Percentiles rank a stretch among this genome's conserved stretches.
These are phyloP conservation scores for Gadopsis bispinosus DNA, from an alignment of 2,797 vertebrate species.

Conservation along the genomic window DNA sequence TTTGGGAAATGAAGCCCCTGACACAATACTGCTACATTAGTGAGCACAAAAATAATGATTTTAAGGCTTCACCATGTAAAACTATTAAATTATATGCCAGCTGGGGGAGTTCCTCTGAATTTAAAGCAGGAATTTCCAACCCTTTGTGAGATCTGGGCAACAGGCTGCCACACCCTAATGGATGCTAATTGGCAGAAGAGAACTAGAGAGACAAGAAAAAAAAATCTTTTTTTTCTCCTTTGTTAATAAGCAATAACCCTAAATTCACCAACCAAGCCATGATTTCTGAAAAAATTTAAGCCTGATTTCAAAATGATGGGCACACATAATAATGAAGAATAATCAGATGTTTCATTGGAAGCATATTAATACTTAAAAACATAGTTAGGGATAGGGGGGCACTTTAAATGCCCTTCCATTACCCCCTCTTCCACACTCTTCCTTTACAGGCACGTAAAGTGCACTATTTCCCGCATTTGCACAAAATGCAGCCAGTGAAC, in stretches of 20 bases:
- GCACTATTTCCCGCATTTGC: background rate
- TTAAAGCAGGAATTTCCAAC: slow-evolving; percentile 3
- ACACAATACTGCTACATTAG: slow-evolving; percentile 2
- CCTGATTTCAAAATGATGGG: background rate
- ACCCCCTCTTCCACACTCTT: background rate
- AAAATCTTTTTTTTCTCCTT: background rate
- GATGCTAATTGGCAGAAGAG: background rate
- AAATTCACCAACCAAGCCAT: background rate
- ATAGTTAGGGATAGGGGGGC: background rate
- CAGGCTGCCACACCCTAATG: background rate
- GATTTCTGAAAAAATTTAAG: background rate
- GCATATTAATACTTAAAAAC: too few relatives aligned
- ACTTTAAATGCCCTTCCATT: background rate
- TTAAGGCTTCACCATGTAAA: slow-evolving; percentile 16
- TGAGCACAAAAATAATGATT: background rate
- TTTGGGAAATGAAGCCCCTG: background rate
- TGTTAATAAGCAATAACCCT: background rate
- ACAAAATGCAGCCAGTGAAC: background rate
- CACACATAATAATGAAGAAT: too few relatives aligned
- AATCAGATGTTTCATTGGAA: too few relatives aligned
- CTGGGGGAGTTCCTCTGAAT: slow-evolving; percentile 14
- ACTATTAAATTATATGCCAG: slow-evolving; percentile 22
- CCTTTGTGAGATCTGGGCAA: slow-evolving; percentile 12
- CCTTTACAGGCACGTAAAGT: background rate
- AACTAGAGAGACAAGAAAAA: background rate